Base-by-base conservation (phyloP, 2,113 vertebrate genomes). In the Myotis lucifugus region DNA sequence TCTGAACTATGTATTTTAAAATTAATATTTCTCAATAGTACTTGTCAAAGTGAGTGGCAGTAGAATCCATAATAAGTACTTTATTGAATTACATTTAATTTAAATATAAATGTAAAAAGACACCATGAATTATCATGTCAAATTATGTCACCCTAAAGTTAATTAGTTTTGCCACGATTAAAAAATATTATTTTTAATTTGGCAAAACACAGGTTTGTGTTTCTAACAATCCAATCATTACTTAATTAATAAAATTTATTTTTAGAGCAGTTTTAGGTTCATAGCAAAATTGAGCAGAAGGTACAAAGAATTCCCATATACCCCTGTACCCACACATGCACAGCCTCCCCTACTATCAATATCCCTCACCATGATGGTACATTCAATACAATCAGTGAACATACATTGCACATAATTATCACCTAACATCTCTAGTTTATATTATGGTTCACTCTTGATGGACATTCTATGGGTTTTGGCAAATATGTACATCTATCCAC, bases 21-120 rank as follows among this genome's bases (percentile, higher is more conserved):
- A 96, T 87, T 96, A 98, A 97, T 92, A 95, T 96, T 97, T 97
- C 93, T 97, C 97, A 97, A 95, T 96, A 97, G 97, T 94, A 48
- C 92, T 94, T 97, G 95, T 97, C 97, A 97, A 93, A 37, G 84
- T 96, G 96, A 97, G 86, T 96, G 88, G 93, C 96, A 97, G 92
- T 56, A 85, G 85, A 96, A 95, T 96, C 84, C 81, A 93, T 97
- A 97, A 97, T 97, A 97, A 95, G 95, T 90, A 96, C 94, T 97
- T 97, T 93, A 97, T 97, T 95, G 95, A 96, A 96, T 96, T 96
- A 93, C 92, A 96, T 95, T 92, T 93, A 91, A 78, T 90, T 96
- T 97, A 93, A 95, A 94, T 96, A 92, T 93, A 94, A 97, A 97
- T 89, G 73, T 88, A 76, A 92, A 92, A 93, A 96, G 85, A 56